Base-by-base conservation (phyloP, 2,113 vertebrate species). In the Turdus rufiventris region DNA sequence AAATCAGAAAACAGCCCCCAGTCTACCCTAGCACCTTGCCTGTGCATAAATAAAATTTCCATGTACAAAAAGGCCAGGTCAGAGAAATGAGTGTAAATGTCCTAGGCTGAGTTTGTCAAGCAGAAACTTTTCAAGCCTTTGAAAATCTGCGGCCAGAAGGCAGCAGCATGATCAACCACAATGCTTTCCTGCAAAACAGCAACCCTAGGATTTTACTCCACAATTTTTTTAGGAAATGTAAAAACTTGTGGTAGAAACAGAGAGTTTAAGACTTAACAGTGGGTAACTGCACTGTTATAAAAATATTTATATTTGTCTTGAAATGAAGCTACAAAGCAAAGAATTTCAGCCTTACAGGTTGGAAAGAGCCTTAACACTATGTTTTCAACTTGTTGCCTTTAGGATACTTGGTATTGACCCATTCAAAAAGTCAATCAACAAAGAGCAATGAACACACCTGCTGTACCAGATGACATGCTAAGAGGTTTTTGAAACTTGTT, bases 1-100 rank as follows among this genome's bases (percentile, higher is more conserved):
- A 70, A 60, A 78, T 76, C 66, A 91, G 57, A 83, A 78, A 93
- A 89, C 10, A 45, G 29, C n/a, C 54, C 58, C 81, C 85, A 78
- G 94, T 87, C 53, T 78, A 65, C 73, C 31, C n/a, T 57, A 89
- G 74, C 62, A 95, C 93, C 85, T 95, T 85, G 51, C 45, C 40
- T 56, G 51, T 12, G 10, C 28, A 15, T 36, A 71, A 91, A 71
- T 63, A 34, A 47, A 79, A 88, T 56, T 34, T 13, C 26, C 28
- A 38, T 61, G 76, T 82, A 60, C 42, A 50, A 58, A 63, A 85
- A 74, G 12, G 8, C 38, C 47, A 47, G 18, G 33, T 63, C 79
- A 71, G 81, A 84, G 47, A 71, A 95, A 68, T 9, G 15, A 57
- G 6, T 53, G 19, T 25, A 61, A 43, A 51, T 75, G 28, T 56